Conservation (phyloP, 2,888 invertebrate species). For the Halictus ligatus region DNA sequence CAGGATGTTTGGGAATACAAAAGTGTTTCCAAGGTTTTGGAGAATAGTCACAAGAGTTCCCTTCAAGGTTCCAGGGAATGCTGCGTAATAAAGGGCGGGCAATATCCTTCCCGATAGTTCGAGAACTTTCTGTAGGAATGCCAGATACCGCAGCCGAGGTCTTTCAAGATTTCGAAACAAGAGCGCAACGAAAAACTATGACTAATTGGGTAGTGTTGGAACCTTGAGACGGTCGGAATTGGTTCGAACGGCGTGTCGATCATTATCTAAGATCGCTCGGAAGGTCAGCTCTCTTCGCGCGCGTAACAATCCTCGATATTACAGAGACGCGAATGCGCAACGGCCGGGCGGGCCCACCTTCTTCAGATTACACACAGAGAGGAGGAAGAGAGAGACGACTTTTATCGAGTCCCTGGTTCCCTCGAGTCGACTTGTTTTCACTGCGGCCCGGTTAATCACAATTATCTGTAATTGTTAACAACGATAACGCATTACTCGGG, state of each 20-base stretch:
- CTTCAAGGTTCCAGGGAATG: no score
- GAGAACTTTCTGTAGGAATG: background rate
- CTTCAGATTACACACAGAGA: background rate
- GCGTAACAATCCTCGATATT: background rate
- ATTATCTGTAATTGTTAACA: conserved; percentile 17
- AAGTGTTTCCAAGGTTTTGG: no score
- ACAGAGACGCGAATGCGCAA: background rate
- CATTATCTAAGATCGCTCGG: background rate
- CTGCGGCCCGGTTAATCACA: background rate
- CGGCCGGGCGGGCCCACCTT: background rate
- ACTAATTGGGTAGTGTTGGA: background rate
- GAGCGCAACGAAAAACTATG: conserved; percentile 3
- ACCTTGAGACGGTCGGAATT: conserved; percentile 2
- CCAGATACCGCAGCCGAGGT: background rate
- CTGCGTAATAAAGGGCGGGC: background rate
- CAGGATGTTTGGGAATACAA: no score
- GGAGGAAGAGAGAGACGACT: background rate
- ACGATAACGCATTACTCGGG: background rate
- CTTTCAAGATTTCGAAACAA: background rate
- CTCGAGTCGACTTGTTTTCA: background rate
- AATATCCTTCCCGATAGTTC: background rate
- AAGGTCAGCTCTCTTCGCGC: background rate
- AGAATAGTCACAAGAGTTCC: no score
- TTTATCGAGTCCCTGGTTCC: background rate
- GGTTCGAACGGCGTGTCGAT: conserved; percentile 10